Evolutionary conservation across 2,888 invertebrate genomes (phyloP).

Genomic region (Oeneis ivallda): DNA sequence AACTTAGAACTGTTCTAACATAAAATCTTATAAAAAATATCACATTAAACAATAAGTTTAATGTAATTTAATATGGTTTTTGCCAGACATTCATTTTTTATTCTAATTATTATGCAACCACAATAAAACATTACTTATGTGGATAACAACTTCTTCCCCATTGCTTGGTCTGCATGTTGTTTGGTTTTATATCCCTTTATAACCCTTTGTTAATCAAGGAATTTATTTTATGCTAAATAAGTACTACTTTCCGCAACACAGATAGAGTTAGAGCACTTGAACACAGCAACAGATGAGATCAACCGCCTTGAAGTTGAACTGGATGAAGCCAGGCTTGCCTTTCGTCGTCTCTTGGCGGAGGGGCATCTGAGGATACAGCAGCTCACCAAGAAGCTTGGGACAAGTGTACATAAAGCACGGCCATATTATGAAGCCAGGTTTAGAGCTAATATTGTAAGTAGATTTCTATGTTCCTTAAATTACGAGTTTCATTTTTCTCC

Average conservation of each 20-base stretch:
- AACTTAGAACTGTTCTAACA: too few relatives aligned
- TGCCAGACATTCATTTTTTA: too few relatives aligned
- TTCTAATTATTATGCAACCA: too few relatives aligned
- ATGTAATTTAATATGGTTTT: too few relatives aligned
- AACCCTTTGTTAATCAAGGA: too few relatives aligned
- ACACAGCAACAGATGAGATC: constrained; percentile 95
- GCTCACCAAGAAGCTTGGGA: constrained; percentile 90
- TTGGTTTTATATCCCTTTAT: too few relatives aligned
- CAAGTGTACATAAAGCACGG: constrained; percentile 92
- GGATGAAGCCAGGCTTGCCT: constrained; percentile 92
- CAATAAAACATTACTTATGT: too few relatives aligned
- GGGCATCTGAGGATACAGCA: constrained; percentile 91
- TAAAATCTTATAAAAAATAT: too few relatives aligned
- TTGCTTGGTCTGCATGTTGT: too few relatives aligned
- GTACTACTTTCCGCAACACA: background rate
- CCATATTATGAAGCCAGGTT: constrained; percentile 95
- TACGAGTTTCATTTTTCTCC: too few relatives aligned
- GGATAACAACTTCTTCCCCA: too few relatives aligned
- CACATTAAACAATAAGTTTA: too few relatives aligned
- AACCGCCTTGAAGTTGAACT: constrained; percentile 94
- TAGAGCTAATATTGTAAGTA: constrained; percentile 87
- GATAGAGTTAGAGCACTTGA: constrained; percentile 93
- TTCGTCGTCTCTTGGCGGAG: constrained; percentile 90
- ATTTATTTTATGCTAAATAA: background rate
- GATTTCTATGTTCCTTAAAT: background rate